Evolutionary conservation across 1,140 invertebrate species (phyloP), one percentile per base, ranked within the genome.

Genomic region (Physella acuta): DNA sequence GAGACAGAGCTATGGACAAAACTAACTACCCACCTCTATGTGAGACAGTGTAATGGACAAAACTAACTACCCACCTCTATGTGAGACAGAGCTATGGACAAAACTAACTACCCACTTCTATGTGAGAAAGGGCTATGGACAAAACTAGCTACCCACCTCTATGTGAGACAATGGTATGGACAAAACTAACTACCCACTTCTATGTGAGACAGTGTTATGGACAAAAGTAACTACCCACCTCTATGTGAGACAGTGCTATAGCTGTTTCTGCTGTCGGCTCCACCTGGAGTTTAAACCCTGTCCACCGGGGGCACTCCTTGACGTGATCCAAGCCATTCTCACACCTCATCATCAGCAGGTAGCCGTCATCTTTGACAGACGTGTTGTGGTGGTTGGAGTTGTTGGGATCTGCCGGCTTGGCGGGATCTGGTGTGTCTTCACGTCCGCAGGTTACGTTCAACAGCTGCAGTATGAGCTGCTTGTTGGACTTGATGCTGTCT

Each of bases 181-280:
- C n/a, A n/a, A n/a, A n/a, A n/a, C n/a, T n/a, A n/a, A n/a, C n/a
- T n/a, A n/a, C n/a, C n/a, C n/a, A n/a, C n/a, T n/a, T n/a, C n/a
- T n/a, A n/a, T n/a, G n/a, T n/a, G n/a, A n/a, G n/a, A n/a, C n/a
- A n/a, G n/a, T n/a, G n/a, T n/a, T n/a, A n/a, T n/a, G n/a, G n/a
- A n/a, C n/a, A n/a, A n/a, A n/a, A n/a, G n/a, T n/a, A n/a, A n/a
- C n/a, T 3, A 71, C 68, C 63, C 68, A 85, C 85, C 76, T 83
- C 78, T 56, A 87, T 82, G 68, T 86, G 84, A 30, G 85, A 86
- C 16, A 86, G 77, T 56, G 84, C 85, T 59, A 87, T 86, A 36
- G 85, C 84, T 11, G 83, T 85, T 72, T 87, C 86, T 31, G 86
- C 85, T 28, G 86, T 86, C 5, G 85, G 82, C 65, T 86, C 85